Evolutionary conservation across 2,113 vertebrate genomes (phyloP).

Genomic region (Microtus ochrogaster): DNA sequence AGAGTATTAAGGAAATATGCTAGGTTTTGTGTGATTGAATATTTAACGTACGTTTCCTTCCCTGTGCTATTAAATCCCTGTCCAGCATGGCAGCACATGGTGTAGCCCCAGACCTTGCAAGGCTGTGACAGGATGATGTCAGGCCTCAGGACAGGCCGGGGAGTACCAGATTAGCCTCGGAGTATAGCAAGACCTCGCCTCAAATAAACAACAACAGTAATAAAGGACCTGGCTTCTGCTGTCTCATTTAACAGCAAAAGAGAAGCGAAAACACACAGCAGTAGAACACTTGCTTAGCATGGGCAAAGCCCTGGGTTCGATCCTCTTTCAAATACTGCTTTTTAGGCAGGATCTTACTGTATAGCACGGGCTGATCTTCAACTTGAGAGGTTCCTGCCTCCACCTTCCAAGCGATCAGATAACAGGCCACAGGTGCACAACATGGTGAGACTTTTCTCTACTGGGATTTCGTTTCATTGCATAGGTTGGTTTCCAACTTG

Average conservation of each 20-base stretch:
- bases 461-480: not conserved
- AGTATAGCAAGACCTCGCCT: not conserved
- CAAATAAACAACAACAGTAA: not conserved
- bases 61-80: not conserved
- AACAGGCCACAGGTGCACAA: not conserved
- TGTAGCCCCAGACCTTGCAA: too few species aligned
- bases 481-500: not conserved
- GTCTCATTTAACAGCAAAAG: slow-evolving; percentile 9
- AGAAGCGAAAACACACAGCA: not conserved
- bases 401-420: not conserved
- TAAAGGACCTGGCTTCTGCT: not conserved
- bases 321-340: not conserved
- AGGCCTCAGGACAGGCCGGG: too few species aligned
- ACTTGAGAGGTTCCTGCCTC: not conserved
- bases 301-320: not conserved
- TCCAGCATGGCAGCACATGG: not conserved
- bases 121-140: too few species aligned
- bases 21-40: not conserved
- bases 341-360: not conserved
- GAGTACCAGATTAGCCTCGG: not conserved
- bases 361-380: not conserved
- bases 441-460: too few species aligned
- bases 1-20: not conserved
- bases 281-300: not conserved
- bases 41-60: not conserved